These are phyloP conservation scores for Oophaga sylvatica DNA, from an alignment of 2,797 vertebrate genomes.

Conservation along the genomic window DNA sequence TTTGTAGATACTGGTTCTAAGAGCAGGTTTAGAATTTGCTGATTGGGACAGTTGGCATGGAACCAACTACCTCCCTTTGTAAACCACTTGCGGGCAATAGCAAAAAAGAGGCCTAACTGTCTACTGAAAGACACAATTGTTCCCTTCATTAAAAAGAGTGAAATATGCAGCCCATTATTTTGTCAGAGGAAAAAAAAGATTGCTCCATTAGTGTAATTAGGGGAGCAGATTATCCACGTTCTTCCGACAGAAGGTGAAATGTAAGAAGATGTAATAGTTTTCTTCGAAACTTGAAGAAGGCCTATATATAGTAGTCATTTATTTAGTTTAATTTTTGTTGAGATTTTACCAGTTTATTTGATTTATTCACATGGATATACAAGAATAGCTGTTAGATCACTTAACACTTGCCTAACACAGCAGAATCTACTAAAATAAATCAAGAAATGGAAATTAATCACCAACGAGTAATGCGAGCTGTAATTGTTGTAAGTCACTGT, in stretches of 20 bases:
- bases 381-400: background rate
- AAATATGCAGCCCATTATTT: slow-evolving; percentile 60
- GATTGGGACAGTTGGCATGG: slow-evolving; percentile 44
- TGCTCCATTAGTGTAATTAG: slow-evolving; percentile 59
- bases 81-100: slow-evolving; percentile 49
- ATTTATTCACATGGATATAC: background rate
- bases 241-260: slow-evolving; percentile 55
- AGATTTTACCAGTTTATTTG: background rate
- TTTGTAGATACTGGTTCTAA: slow-evolving; percentile 54
- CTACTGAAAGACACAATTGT: slow-evolving; percentile 62
- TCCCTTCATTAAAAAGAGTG: slow-evolving; percentile 52
- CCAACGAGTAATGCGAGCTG: background rate
- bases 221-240: slow-evolving; percentile 39
- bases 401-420: background rate
- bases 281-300: slow-evolving; percentile 26
- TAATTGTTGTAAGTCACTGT: background rate
- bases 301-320: slow-evolving; percentile 9
- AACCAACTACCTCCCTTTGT: slow-evolving; percentile 57
- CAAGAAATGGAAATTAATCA: background rate
- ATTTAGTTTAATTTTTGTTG: background rate
- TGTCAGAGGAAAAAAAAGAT: slow-evolving; percentile 57
- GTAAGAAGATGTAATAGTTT: slow-evolving; percentile 35
- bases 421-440: background rate
- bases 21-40: slow-evolving; percentile 53
- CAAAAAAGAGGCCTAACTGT: slow-evolving; percentile 47